Conservation (phyloP, 2,113 vertebrate species). For the Prochilodus magdalenae region DNA sequence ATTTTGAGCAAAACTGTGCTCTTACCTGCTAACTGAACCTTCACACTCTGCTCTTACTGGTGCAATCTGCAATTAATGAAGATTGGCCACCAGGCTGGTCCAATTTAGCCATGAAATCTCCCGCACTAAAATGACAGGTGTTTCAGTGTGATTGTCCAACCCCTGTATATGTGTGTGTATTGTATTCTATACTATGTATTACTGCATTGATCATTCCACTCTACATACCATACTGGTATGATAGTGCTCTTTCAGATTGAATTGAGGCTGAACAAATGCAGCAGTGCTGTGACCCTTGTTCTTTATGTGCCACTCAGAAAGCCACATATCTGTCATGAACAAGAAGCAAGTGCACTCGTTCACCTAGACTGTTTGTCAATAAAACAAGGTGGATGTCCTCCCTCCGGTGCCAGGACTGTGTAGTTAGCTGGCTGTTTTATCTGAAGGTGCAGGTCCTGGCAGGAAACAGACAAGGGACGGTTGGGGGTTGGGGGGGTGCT, state of each 20-base stretch:
- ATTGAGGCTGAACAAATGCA: neutral
- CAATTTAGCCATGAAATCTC: too few species aligned
- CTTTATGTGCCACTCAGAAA: neutral
- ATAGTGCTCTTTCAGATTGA: neutral
- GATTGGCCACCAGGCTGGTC: too few species aligned
- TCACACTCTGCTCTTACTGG: too few species aligned
- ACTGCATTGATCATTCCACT: too few species aligned
- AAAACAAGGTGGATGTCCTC: neutral
- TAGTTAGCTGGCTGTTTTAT: neutral
- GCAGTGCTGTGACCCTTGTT: neutral
- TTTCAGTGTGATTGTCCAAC: too few species aligned
- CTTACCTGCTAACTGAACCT: too few species aligned
- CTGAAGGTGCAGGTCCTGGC: conserved; percentile 17
- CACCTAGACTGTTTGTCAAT: conserved; percentile 45
- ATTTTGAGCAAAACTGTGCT: too few species aligned
- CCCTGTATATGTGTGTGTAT: too few species aligned
- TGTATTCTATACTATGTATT: too few species aligned
- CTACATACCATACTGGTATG: neutral
- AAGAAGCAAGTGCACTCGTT: neutral
- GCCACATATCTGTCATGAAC: neutral
- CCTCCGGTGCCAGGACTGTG: conserved; percentile 1
- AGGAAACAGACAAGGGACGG: neutral
- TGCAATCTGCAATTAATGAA: too few species aligned
- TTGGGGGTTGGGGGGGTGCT: neutral
- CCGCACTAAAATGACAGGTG: too few species aligned